A percentile compares a stretch with the other conserved stretches of the same genome.
Evolutionary conservation across 1,140 invertebrate species (phyloP).

Genomic region (Leptinotarsa texana): DNA sequence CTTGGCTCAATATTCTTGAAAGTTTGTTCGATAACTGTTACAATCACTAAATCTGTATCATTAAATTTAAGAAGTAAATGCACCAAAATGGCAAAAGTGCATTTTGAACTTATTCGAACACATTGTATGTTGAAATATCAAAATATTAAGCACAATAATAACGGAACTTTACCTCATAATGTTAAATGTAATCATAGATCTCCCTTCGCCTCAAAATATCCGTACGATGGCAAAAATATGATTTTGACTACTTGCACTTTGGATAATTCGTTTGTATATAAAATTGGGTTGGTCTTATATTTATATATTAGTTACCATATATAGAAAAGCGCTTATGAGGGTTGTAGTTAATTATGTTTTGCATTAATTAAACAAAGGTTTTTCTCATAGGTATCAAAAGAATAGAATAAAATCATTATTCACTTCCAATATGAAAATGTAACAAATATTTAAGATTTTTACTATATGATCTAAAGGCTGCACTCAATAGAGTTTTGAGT

Average conservation of each 20-base stretch:
- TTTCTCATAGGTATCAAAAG: conserved; percentile 28
- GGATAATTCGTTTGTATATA: conserved; percentile 38
- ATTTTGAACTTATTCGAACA: neutral
- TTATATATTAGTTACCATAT: conserved; percentile 48
- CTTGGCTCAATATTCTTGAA: neutral
- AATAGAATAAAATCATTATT: conserved; percentile 34
- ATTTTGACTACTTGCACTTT: conserved; percentile 25
- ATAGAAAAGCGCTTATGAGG: conserved; percentile 44
- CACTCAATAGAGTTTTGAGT: conserved; percentile 41
- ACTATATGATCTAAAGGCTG: conserved; percentile 50
- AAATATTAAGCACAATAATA: conserved; percentile 40
- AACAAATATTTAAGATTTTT: conserved; percentile 44
- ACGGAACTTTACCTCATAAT: conserved; percentile 30
- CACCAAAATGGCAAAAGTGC: neutral
- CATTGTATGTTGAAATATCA: conserved; percentile 27
- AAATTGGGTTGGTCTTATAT: conserved; percentile 38
- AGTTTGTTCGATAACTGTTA: neutral
- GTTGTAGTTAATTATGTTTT: conserved; percentile 39
- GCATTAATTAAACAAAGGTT: conserved; percentile 15
- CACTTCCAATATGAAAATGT: conserved; percentile 38
- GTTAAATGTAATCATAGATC: conserved; percentile 29
- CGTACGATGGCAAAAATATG: conserved; percentile 22
- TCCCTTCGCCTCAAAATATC: conserved; percentile 21
- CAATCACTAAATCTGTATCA: conserved; percentile 1
- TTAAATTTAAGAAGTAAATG: conserved; percentile 10